Conservation (phyloP, 2,888 invertebrate genomes). For the Trichogramma evanescens region DNA sequence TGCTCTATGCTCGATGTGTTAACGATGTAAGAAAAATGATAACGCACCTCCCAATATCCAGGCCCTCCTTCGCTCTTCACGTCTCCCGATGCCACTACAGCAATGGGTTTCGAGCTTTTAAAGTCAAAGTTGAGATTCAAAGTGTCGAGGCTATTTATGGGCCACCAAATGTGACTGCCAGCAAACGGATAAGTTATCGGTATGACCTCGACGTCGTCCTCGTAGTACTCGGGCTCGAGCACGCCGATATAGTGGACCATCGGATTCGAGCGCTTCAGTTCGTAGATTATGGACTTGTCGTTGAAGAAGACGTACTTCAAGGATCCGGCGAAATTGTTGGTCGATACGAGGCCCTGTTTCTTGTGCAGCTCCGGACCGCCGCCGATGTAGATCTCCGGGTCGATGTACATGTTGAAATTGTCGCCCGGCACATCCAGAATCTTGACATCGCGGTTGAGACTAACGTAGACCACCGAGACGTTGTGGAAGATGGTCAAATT, state of each 20-base stretch:
- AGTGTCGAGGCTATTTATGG: conserved; percentile 65
- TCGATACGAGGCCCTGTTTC: conserved; percentile 72
- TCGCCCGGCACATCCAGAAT: conserved; percentile 66
- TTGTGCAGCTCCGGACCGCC: conserved; percentile 79
- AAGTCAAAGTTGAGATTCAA: conserved; percentile 79
- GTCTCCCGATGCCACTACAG: conserved; percentile 79
- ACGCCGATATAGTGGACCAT: conserved; percentile 77
- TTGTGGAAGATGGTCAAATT: conserved; percentile 81
- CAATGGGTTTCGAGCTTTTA: conserved; percentile 75
- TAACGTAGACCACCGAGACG: conserved; percentile 64
- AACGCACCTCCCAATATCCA: conserved; percentile 82
- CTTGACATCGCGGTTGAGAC: conserved; percentile 67
- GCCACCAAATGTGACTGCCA: conserved; percentile 86
- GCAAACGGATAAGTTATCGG: conserved; percentile 88
- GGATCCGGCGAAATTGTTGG: conserved; percentile 82
- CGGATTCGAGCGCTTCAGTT: conserved; percentile 75
- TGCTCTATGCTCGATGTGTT: neutral
- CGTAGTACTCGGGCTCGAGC: conserved; percentile 74
- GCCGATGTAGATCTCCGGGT: conserved; percentile 89
- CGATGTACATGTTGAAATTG: conserved; percentile 71
- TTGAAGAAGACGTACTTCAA: conserved; percentile 90
- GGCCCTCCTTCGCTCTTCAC: conserved; percentile 64
- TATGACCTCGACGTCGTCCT: conserved; percentile 77
- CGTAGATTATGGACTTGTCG: conserved; percentile 84
- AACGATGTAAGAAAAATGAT: neutral